Base-by-base conservation (phyloP, 2,113 vertebrate species). In the Dasyurus viverrinus region DNA sequence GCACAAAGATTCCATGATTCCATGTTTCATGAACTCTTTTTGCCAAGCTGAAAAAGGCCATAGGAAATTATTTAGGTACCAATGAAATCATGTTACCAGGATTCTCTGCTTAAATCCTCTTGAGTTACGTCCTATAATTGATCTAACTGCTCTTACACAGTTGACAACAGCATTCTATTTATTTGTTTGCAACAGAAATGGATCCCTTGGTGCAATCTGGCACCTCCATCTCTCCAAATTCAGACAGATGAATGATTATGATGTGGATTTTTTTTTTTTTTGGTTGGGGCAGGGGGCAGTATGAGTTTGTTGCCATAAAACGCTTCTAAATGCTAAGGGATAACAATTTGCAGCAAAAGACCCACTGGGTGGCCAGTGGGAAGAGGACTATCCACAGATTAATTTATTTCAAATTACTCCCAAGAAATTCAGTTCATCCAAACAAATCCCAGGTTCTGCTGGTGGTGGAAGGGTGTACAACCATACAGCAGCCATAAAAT, bases 371-470 rank as follows among this genome's bases (percentile, higher is more conserved):
- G 90, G 42, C 93, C 54, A 48, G 55, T 26, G 53, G 92, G 89
- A 92, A 91, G 90, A 53, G 2, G 0, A 54, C 54, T 16, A 54
- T 92, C 48, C 57, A 42, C 57, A 25, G 92, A 93, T 12, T 93
- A 95, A 96, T 94, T 96, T 95, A 94, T 96, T 96, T 96, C 95
- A 53, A 90, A 76, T 97, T 54, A 93, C 95, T 95, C 94, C 95
- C 96, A 94, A 95, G 92, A 96, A 97, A 96, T 95, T n/a, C 93
- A 95, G 54, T 95, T 96, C 93, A 89, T 96, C 48, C 91, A 95
- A 95, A 96, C 93, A 96, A 96, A 93, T 42, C 84, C 48, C 48
- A 53, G 89, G 89, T 60, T 42, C 12, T 93, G 50, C 95, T 89
- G 50, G 54, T 91, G 84, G 60, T 54, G 2, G 84, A 90, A 90